Evolutionary conservation across 2,888 invertebrate genomes (phyloP), one percentile per base, ranked within the genome.

Genomic region (Halocaridina rubra): DNA sequence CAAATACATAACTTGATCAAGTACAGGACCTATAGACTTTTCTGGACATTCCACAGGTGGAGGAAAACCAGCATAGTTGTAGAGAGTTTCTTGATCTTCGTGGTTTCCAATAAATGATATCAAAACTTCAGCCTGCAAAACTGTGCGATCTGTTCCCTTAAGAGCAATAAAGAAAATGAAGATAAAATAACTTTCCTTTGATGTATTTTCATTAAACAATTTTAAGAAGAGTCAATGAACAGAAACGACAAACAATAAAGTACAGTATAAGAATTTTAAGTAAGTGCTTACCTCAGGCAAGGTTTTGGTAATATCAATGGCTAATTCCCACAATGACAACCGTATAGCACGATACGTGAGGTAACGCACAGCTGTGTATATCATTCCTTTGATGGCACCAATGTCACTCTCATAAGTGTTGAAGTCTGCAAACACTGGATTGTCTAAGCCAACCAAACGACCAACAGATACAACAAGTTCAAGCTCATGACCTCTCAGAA

Each of bases 401-500:
- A 30, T 27, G 33, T 79, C 46, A 59, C 53, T 24, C 24, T 79
- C 29, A 30, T 22, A n/a, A 0, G 39, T 16, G 4, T 59, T 5
- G 24, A 46, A 24, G n/a, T n/a, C 19, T 39, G 24, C 67, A 30
- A 10, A 16, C 5, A 22, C 24, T 64, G 33, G 24, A 19, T 30
- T 59, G 24, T 77, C 82, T 24, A 8, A 30, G 3, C 75, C 75
- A 33, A 88, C 71, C 29, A 87, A 64, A 13, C 79, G 80, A 57
- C 91, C 91, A 30, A 91, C 88, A 67, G 90, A 89, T 16, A 90
- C 89, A n/a, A 91, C 91, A 53, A 91, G 89, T 87, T 91, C 91
- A 64, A 91, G 87, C 86, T 91, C 91, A 89, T 91, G 89, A n/a
- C 91, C 91, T 80, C 91, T 89, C 5, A 91, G 89, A 71, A 91